phyloP scores from a whole-genome alignment of 92 coral and sea anemone species.

The Phymanthus crucifer region DNA sequence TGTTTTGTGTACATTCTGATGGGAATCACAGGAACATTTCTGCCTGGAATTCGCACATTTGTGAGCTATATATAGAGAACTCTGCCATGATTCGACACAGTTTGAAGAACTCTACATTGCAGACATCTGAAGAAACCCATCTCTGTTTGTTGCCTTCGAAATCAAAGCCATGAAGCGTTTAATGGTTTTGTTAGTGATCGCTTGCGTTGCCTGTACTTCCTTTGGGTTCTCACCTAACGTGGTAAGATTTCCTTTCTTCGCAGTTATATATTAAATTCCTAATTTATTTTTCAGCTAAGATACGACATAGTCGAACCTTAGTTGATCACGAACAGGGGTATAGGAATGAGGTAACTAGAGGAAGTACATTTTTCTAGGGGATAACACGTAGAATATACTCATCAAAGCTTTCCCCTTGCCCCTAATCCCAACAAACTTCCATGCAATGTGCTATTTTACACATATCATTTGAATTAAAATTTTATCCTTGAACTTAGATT shows the following conservation, averaged over 20 bases:
- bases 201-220: not conserved
- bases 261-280: not conserved
- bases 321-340: too few species aligned
- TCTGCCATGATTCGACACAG: not conserved
- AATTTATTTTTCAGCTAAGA: not conserved
- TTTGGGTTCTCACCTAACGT: not conserved
- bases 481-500: not conserved
- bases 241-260: not conserved
- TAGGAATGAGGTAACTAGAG: too few species aligned
- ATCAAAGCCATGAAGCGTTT: slow-evolving; percentile 5
- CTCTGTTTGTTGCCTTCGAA: not conserved
- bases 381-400: too few species aligned
- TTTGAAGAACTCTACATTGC: not conserved
- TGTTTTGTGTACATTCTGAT: not conserved
- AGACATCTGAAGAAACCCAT: not conserved
- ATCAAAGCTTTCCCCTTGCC: too few species aligned
- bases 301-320: too few species aligned
- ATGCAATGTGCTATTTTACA: too few species aligned
- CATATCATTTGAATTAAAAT: not conserved
- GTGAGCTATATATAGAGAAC: not conserved
- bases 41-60: not conserved
- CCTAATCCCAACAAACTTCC: too few species aligned
- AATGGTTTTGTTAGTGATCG: not conserved
- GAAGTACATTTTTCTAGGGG: too few species aligned
- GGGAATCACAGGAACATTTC: not conserved